Evolutionary conservation across 2,113 vertebrate genomes (phyloP).

Genomic region (Macheiramphus alcinus): DNA sequence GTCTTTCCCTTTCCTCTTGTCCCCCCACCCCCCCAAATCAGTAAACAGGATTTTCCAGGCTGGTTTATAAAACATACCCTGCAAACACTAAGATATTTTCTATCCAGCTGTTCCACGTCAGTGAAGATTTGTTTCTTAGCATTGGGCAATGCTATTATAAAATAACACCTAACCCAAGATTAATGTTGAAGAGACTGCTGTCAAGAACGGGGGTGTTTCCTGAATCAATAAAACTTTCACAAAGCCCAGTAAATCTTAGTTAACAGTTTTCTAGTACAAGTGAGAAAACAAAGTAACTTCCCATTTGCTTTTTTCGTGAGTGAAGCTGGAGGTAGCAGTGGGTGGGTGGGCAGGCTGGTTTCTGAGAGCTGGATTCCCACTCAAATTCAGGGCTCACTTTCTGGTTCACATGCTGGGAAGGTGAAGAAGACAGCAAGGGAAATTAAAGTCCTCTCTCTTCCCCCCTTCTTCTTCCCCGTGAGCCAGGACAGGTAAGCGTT

Average conservation of each 20-base stretch:
- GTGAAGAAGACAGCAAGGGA: background rate
- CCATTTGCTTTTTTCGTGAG: background rate
- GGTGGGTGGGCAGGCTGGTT: background rate
- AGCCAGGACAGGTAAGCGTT: background rate
- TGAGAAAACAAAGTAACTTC: background rate
- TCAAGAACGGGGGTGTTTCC: background rate
- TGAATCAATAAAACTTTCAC: background rate
- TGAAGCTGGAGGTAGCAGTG: background rate
- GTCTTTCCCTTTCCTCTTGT: background rate
- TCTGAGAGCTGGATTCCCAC: background rate
- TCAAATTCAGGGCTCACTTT: background rate
- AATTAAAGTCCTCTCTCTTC: background rate
- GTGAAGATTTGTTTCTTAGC: conserved; percentile 26
- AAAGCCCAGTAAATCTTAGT: background rate
- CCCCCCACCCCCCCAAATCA: background rate
- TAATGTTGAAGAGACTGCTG: background rate
- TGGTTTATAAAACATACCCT: background rate
- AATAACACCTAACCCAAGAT: background rate
- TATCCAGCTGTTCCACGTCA: background rate
- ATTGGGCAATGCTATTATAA: background rate
- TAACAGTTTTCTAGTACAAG: background rate
- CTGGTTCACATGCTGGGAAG: background rate
- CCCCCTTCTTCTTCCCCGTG: background rate
- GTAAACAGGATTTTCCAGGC: conserved; percentile 25
- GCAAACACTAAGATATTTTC: background rate